Evolutionary conservation across 2,113 vertebrate genomes (phyloP), one percentile per base, ranked within the genome.

Genomic region (Caranx melampygus): DNA sequence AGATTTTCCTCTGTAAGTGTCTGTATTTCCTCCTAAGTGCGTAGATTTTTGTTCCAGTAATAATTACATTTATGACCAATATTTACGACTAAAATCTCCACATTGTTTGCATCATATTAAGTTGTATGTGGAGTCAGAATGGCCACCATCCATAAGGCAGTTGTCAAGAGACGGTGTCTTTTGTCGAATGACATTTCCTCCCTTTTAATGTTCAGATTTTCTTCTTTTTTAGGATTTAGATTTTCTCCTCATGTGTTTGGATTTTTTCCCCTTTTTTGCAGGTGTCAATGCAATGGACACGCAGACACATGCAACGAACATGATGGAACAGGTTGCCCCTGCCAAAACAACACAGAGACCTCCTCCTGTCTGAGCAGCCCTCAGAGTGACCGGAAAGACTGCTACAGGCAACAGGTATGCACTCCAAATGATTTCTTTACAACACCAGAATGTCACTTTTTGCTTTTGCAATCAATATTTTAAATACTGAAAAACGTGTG

Each of bases 311-410:
- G 97, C 79, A 96, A 96, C 1, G 96, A 96, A 65, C 94, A 96
- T 1, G 97, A 98, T 2, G 97, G 97, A 33, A 97, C 96, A 0
- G 95, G 95, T 58, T 98, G 97, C 81, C 97, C 96, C 0, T 98
- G 97, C 81, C 96, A 97, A 84, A 98, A 98, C 93, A 98, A 98
- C 94, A 98, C 97, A 0, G 97, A 98, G 91, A 98, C 96, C 0
- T 94, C 95, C 18, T 94, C 95, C 0, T 98, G 97, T 83, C 96
- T 97, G 80, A 96, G 94, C 72, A 96, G 94, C 72, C 93, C 96
- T 10, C 96, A 96, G 73, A 96, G 81, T 31, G 97, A 97, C 87
- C 94, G 96, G 37, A 96, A 95, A 78, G 95, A 95, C 80, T 95
- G 95, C 87, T 95, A 95, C 91, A 92, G 89, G 54, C 94, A 94